Conservation (phyloP, 2,797 vertebrate genomes). For the Euphonia xanthogaster region DNA sequence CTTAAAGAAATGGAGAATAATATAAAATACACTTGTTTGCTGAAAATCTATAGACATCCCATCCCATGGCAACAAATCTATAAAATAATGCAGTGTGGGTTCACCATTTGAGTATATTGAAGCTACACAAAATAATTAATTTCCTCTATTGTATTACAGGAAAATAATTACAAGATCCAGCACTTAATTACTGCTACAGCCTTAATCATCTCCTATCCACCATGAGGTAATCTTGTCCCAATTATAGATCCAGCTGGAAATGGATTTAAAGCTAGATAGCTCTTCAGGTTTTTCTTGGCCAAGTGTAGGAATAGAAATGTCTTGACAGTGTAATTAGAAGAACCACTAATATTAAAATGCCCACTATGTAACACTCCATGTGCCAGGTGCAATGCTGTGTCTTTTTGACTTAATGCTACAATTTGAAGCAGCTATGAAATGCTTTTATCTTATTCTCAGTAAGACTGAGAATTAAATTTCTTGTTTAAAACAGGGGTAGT, state of each 20-base stretch:
- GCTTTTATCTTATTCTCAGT: background rate
- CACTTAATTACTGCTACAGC: background rate
- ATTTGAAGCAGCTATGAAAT: background rate
- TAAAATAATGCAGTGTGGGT: background rate
- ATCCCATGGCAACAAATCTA: background rate
- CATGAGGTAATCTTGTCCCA: background rate
- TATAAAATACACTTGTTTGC: background rate
- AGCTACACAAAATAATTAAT: background rate
- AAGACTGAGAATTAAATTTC: background rate
- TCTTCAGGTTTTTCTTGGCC: background rate
- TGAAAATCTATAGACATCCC: background rate
- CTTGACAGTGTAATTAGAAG: background rate
- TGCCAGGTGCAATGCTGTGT: background rate
- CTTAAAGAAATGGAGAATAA: background rate
- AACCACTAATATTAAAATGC: constrained; percentile 1
- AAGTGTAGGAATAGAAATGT: background rate
- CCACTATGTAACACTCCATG: background rate
- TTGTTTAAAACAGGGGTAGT: background rate
- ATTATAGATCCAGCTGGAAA: constrained; percentile 38
- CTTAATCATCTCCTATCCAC: constrained; percentile 6
- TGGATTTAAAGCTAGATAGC: constrained; percentile 14
- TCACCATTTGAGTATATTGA: background rate
- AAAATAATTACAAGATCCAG: background rate
- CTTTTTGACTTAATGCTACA: background rate
- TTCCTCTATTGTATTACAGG: background rate